A percentile compares a stretch with the other conserved stretches of the same genome.
Evolutionary conservation across 2,113 vertebrate species (phyloP).

Genomic region (Conger conger): DNA sequence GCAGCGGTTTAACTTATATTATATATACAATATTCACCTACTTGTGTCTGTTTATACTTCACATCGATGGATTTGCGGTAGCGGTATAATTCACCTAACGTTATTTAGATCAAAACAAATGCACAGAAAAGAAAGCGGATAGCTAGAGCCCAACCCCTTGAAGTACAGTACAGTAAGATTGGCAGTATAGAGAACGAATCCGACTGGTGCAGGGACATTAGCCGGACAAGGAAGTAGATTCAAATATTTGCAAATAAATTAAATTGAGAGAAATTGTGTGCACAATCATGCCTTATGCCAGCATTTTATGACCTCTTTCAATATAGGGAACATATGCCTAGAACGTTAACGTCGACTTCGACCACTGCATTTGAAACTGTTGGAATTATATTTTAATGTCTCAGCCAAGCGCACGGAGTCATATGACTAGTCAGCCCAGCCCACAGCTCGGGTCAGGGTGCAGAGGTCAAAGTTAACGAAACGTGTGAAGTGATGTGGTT

Average conservation of each 20-base stretch:
- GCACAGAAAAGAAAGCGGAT: not conserved
- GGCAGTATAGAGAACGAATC: not conserved
- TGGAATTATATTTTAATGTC: no score
- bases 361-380: not conserved
- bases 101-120: not conserved
- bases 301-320: no score
- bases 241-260: not conserved
- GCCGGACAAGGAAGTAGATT: not conserved
- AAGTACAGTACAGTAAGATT: not conserved
- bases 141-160: not conserved
- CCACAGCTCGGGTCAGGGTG: not conserved
- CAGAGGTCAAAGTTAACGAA: not conserved
- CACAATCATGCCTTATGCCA: no score
- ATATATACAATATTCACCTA: not conserved
- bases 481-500: not conserved
- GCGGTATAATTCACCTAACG: not conserved
- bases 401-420: not conserved
- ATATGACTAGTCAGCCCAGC: not conserved
- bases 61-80: not conserved
- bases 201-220: not conserved
- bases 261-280: no score
- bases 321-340: no score
- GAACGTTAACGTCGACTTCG: no score
- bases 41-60: not conserved
- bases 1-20: not conserved